Base-by-base conservation (phyloP, 2,797 vertebrate genomes). In the Delichon dasypus region DNA sequence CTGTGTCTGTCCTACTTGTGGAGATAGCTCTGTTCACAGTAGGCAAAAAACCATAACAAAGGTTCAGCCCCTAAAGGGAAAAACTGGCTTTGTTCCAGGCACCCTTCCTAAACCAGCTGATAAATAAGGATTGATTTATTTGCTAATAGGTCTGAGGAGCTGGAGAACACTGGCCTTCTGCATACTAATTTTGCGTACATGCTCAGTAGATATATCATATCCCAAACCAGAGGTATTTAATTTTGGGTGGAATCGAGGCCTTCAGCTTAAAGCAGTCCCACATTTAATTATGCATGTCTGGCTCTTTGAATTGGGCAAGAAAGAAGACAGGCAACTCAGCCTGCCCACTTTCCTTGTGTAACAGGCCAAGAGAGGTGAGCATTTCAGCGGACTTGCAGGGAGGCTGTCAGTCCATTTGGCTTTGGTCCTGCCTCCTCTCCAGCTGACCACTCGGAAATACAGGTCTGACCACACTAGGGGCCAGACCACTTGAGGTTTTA, bases 331-430 rank as follows among this genome's bases (percentile, higher is more conserved):
- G 11, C 2, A 45, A 11, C 6, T 22, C 55, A 62, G 30, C 22
- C 42, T 38, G 40, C 36, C 40, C 10, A 6, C 2, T 3, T 0
- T 29, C 18, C 55, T 30, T 11, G 13, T 36, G 44, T 10, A 44
- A 60, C 51, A 2, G 3, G 3, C 25, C 11, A 29, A 40, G 30
- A 66, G 68, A 73, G 5, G n/a, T 5, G 47, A 44, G 32, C 4
- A 8, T 62, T 85, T 38, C 51, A 26, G 68, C 54, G 65, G 40
- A 58, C 6, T 27, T 25, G 50, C 3, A 4, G 65, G 64, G n/a
- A 32, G 5, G 16, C 36, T 12, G 22, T 26, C 4, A 3, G 60
- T 32, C 21, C 32, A 1, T 61, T 34, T 0, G 0, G 48, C 45
- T 47, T n/a, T 3, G 0, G 26, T 13, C 34, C 54, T 70, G 67